Evolutionary conservation across 2,888 invertebrate species (phyloP), one percentile per base, ranked within the genome.

Genomic region (Allygus modestus): DNA sequence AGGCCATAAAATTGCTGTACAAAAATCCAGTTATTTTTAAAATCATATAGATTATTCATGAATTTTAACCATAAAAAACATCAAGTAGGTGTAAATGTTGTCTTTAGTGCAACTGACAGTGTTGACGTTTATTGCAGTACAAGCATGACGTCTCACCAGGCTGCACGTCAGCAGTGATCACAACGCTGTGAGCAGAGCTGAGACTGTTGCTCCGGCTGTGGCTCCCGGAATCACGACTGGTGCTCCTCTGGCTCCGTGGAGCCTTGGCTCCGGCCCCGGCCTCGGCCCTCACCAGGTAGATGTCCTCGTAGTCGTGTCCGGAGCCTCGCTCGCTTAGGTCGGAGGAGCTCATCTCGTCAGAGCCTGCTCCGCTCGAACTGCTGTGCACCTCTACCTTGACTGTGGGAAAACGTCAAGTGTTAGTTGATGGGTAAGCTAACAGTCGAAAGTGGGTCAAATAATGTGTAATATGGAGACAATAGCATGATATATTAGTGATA

Each of bases 371-470:
- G 87, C 93, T 93, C 87, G 93, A 94, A 85, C 89, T 89, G 87
- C 90, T 90, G 91, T 97, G 97, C 81, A 97, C 94, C 91, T 97
- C 97, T 69, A 96, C 97, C 93, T 96, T 96, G 87, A 97, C 96
- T 95, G 92, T 31, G 23, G 23, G 20, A 23, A 23, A 54, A 54
- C n/a, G n/a, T n/a, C n/a, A 41, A 11, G 41, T n/a, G n/a, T n/a
- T n/a, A n/a, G n/a, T n/a, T n/a, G n/a, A n/a, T n/a, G n/a, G n/a
- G 82, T 85, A 84, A 82, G 31, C n/a, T 1, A 61, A 81, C 54
- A 69, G 46, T 12, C 15, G 15, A 46, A 46, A 46, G 46, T 46
- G 11, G 15, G 11, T 15, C 15, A 46, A 46, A 46, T 46, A 46
- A 46, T 46, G 46, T 46, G 11, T 12, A 46, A 15, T 12, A 46